Conservation (phyloP, 2,797 vertebrate genomes). For the Gymnopithys bicolor region DNA sequence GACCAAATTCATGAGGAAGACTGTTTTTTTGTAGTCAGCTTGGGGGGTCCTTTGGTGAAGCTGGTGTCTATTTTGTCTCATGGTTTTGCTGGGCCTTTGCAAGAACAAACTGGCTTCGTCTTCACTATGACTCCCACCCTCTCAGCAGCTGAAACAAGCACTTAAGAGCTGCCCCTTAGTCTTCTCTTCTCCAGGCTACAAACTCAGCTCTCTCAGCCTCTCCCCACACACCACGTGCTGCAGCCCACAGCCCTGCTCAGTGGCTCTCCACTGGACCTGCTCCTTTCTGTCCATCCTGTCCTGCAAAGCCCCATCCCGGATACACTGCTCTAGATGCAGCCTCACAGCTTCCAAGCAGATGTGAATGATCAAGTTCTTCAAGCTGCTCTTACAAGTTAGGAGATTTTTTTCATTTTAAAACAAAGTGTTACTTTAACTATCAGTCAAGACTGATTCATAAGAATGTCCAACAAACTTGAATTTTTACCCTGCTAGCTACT, state of each 20-base stretch:
- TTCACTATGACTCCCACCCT: background rate
- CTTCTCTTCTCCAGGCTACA: background rate
- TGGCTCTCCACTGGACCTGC: accelerated
- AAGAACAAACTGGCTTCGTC: background rate
- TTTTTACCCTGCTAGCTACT: background rate
- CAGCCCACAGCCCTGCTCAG: background rate
- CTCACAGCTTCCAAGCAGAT: background rate
- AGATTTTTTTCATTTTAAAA: background rate
- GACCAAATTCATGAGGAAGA: background rate
- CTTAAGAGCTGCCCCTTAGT: background rate
- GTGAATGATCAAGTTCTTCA: background rate
- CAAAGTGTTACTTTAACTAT: background rate
- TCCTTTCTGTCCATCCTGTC: background rate
- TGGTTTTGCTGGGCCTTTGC: background rate
- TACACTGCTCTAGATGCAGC: background rate
- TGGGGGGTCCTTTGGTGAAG: background rate
- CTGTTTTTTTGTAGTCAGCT: background rate
- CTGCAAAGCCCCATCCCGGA: background rate
- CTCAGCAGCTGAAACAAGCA: background rate
- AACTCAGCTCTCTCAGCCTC: background rate
- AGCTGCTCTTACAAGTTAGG: background rate
- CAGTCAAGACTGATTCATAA: background rate
- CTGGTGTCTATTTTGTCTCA: accelerated
- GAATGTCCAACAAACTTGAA: background rate
- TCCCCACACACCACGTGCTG: accelerated